Evolutionary conservation across 2,797 vertebrate species (phyloP).

Genomic region (Sphenodon punctatus): DNA sequence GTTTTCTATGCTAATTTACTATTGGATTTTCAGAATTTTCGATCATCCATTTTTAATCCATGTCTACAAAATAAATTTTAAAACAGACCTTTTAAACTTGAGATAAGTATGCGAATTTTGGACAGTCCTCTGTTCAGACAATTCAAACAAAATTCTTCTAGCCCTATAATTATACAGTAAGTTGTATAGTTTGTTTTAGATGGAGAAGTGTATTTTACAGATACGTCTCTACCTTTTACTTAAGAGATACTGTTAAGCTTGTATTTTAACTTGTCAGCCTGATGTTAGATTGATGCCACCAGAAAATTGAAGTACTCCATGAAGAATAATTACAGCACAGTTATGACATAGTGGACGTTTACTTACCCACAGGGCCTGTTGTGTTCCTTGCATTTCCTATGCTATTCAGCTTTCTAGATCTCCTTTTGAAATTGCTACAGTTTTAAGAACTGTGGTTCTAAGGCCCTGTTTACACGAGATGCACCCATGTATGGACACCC

Average conservation of each 20-base stretch:
- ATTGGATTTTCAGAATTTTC: not conserved
- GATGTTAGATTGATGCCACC: no score
- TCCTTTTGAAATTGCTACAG: not conserved
- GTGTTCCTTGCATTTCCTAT: no score
- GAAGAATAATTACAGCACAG: no score
- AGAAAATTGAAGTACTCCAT: no score
- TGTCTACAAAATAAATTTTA: not conserved
- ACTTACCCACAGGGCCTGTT: no score
- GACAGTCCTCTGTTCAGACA: not conserved
- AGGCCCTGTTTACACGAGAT: no score
- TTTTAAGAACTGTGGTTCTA: not conserved
- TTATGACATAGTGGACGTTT: no score
- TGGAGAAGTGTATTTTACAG: not conserved
- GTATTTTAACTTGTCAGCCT: no score
- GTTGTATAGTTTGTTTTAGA: not conserved
- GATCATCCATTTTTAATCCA: not conserved
- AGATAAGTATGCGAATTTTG: not conserved
- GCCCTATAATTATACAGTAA: no score
- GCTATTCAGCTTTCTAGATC: not conserved
- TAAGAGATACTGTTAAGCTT: rapidly evolving
- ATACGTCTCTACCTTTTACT: not conserved
- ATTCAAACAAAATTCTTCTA: no score
- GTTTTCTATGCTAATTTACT: not conserved
- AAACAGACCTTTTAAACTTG: not conserved
- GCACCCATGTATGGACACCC: no score